Base-by-base conservation (phyloP, 2,797 vertebrate genomes). In the Falco cherrug region DNA sequence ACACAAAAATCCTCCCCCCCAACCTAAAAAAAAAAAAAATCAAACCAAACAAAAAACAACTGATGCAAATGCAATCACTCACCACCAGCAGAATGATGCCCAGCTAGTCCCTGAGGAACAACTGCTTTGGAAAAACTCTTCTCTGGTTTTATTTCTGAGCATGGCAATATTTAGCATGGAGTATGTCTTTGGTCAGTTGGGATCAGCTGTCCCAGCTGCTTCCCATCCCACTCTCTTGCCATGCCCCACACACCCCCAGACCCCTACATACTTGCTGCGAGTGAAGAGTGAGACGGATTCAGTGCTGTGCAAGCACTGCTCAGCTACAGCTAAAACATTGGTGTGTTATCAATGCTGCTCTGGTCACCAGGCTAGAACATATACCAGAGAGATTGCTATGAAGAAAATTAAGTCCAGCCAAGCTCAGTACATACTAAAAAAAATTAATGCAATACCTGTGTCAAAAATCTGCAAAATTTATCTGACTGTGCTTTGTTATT, bases 231-330 rank as follows among this genome's bases (percentile, higher is more conserved):
- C 5, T 2, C 26, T 54, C 33, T 61, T 73, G 37, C 35, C 24
- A 31, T 47, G 4, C 2, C 29, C 28, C 28, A 12, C 16, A 2
- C 14, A 4, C 16, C 20, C 37, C 37, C 37, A 37, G 1, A 5
- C 11, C 11, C 19, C 22, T 1, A 3, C 10, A 16, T n/a, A 26
- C 41, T 59, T 2, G 0, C 63, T 60, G 51, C 41, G 17, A 73
- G n/a, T 1, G 9, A 26, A 41, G 35, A 61, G n/a, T 37, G n/a
- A 82, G 60, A 14, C 7, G 31, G 54, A 11, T 19, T 50, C 25
- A 5, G 43, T 7, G 13, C 24, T 43, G 15, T 17, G 18, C 43
- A 73, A 77, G 33, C 18, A 19, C 31, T 75, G 35, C 14, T 37
- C 56, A 45, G 64, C 25, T 50, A 19, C 8, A 61, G 26, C 37